Base-by-base conservation (phyloP, 1,140 invertebrate genomes). In the Oreohelix idahoensis region DNA sequence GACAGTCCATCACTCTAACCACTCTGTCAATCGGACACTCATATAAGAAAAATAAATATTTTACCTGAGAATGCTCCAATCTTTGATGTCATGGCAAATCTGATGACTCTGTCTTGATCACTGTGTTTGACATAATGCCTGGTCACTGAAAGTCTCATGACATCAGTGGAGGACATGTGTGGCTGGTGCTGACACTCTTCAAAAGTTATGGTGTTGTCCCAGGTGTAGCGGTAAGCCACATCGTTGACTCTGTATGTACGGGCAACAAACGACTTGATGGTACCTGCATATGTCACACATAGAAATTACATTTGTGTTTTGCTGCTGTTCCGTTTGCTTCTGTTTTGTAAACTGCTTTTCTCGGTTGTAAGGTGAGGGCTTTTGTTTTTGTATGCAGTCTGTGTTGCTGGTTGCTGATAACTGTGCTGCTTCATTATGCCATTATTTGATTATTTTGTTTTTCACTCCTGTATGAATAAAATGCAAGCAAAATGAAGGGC, bases 1-100 rank as follows among this genome's bases (percentile, higher is more conserved):
- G n/a, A n/a, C n/a, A n/a, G n/a, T n/a, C n/a, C n/a, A n/a, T n/a
- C n/a, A n/a, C n/a, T n/a, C n/a, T n/a, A n/a, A n/a, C n/a, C n/a
- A n/a, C n/a, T n/a, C n/a, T n/a, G n/a, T n/a, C n/a, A n/a, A n/a
- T n/a, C n/a, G n/a, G n/a, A n/a, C n/a, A n/a, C n/a, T n/a, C n/a
- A n/a, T n/a, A n/a, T n/a, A n/a, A n/a, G n/a, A n/a, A n/a, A n/a
- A 45, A 58, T 23, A 58, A 17, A 58, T 58, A 58, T 58, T 58
- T 58, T 85, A 88, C 88, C 87, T 86, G 84, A 81, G 17, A 84
- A 53, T 29, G 86, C 32, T 17, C 76, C 94, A 73, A 98, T 94
- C 92, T 97, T 97, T 84, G 95, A 96, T 45, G 96, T 95, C 87
- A 96, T 95, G 38, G 96, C 96, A 91, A 96, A 97, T 86, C 97